Percentiles rank a stretch among this genome's conserved stretches.
phyloP scores from a whole-genome alignment of 2,797 vertebrate genomes.

The Eidolon dupreanum region DNA sequence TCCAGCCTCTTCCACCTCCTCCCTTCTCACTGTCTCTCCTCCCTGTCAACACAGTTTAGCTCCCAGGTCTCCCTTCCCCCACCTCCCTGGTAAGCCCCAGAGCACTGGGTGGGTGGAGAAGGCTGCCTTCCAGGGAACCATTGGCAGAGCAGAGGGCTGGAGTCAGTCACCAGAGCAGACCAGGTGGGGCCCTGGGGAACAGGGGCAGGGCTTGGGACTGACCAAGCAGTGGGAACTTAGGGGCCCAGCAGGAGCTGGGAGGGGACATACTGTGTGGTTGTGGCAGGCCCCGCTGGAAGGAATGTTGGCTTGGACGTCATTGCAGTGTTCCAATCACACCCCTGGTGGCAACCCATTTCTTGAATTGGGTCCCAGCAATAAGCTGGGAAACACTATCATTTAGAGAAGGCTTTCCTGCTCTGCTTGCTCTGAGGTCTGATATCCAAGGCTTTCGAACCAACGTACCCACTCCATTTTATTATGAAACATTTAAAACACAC shows the following conservation, averaged over 20 bases:
- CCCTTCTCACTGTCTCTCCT: background rate
- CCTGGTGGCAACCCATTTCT: background rate
- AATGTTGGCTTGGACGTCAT: background rate
- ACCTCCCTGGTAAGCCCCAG: background rate
- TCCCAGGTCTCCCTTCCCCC: background rate
- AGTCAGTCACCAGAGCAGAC: background rate
- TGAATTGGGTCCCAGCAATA: background rate
- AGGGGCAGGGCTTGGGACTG: background rate
- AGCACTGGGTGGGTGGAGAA: background rate
- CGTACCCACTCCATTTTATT: background rate
- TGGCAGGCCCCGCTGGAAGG: background rate
- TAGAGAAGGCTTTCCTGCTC: background rate
- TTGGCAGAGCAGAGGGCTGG: background rate
- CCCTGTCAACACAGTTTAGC: background rate
- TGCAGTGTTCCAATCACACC: too few species aligned
- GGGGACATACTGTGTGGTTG: background rate
- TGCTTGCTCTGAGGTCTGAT: background rate
- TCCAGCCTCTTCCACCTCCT: background rate
- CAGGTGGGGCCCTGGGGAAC: too few species aligned
- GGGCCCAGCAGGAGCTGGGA: background rate
- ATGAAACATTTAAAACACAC: background rate
- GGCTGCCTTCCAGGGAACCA: background rate
- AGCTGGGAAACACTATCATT: background rate
- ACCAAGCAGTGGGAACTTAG: fast-evolving
- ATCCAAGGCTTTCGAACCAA: background rate